Evolutionary conservation across 2,113 vertebrate genomes (phyloP).

Genomic region (Guaruba guarouba): DNA sequence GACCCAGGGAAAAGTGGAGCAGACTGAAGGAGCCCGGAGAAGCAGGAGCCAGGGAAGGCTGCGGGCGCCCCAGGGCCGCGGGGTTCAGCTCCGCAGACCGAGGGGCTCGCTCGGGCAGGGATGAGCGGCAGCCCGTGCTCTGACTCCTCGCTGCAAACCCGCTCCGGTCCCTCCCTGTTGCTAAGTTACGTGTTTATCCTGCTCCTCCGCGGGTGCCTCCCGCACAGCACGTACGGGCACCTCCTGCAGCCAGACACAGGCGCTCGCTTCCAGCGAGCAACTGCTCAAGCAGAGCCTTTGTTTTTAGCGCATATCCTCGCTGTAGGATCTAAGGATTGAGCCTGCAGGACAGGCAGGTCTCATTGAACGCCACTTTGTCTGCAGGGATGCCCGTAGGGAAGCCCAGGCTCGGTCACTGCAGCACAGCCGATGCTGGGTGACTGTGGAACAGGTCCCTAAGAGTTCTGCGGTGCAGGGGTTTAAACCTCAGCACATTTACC

Average conservation of each 20-base stretch:
- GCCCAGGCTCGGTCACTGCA: accelerated
- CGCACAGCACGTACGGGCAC: accelerated
- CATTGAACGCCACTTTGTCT: background rate
- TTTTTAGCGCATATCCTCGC: accelerated
- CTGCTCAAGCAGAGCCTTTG: background rate
- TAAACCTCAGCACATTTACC: background rate
- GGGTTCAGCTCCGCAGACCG: accelerated
- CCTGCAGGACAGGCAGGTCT: background rate
- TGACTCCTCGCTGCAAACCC: background rate
- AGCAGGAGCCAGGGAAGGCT: background rate
- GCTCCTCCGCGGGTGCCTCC: background rate
- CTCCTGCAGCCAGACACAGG: background rate
- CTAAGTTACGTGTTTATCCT: background rate
- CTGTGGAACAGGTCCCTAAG: background rate
- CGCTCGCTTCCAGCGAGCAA: background rate
- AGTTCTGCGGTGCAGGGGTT: background rate
- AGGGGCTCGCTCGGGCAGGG: background rate
- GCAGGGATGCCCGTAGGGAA: background rate
- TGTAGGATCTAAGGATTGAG: background rate
- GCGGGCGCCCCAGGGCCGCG: background rate
- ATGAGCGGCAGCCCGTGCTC: accelerated
- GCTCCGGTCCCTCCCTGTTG: background rate
- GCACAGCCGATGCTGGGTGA: accelerated
- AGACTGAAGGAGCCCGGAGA: accelerated
- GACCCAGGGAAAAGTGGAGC: background rate